These are phyloP conservation scores for Mesembrinibis cayennensis DNA, from an alignment of 2,113 vertebrate species.

Conservation along the genomic window DNA sequence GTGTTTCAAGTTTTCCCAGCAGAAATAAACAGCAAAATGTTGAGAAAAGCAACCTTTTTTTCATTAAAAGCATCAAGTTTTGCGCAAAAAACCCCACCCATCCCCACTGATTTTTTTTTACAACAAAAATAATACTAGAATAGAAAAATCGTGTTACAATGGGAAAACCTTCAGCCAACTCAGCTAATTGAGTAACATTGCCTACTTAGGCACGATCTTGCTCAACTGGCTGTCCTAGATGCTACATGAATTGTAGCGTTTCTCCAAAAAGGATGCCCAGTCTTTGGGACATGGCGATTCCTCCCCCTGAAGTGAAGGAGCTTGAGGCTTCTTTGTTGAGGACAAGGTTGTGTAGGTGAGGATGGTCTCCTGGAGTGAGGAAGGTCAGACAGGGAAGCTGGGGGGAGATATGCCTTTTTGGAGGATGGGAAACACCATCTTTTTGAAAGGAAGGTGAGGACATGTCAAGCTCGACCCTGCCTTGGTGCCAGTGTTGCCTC, in stretches of 20 bases:
- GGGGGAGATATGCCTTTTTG: background rate
- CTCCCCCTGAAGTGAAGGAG: background rate
- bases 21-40: constrained; percentile 46
- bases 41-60: constrained; percentile 49
- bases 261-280: background rate
- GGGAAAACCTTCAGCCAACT: constrained; percentile 35
- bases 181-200: constrained; percentile 24
- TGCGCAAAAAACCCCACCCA: background rate
- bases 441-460: background rate
- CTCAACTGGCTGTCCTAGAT: background rate
- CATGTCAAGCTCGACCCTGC: background rate
- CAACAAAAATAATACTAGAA: constrained; percentile 40
- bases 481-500: background rate
- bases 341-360: background rate
- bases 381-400: background rate
- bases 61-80: constrained; percentile 40
- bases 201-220: background rate
- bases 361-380: background rate
- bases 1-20: constrained; percentile 48
- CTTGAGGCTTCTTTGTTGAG: background rate
- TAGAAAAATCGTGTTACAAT: constrained; percentile 43
- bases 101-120: background rate
- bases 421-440: background rate
- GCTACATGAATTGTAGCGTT: background rate
- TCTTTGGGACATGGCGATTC: background rate